phyloP scores from a whole-genome alignment of 2,113 vertebrate species.

The Hippolais icterina region DNA sequence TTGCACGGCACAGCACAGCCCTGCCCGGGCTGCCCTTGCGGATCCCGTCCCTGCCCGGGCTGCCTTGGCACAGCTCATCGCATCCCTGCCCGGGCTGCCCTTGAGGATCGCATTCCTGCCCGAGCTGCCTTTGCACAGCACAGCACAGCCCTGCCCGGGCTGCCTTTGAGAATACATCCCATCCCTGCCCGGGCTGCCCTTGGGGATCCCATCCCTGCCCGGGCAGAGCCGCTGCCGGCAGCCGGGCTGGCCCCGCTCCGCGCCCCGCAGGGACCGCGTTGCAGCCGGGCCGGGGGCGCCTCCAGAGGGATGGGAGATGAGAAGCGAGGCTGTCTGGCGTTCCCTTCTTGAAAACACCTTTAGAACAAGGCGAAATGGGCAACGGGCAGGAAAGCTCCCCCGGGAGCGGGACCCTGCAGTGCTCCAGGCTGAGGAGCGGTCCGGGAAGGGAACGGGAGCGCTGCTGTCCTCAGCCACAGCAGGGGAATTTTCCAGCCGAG shows the following conservation, averaged over 20 bases:
- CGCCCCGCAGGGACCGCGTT: not conserved
- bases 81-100: not conserved
- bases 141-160: not conserved
- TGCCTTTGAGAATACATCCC: no score
- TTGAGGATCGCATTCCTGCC: not conserved
- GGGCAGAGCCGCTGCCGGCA: not conserved
- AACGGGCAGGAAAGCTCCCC: not conserved
- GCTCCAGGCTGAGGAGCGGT: not conserved
- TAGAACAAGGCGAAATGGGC: not conserved
- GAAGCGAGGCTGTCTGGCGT: not conserved
- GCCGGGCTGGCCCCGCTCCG: not conserved
- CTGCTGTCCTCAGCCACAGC: not conserved
- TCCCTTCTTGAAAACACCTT: not conserved
- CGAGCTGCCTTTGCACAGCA: not conserved
- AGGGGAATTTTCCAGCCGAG: not conserved
- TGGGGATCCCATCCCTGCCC: no score
- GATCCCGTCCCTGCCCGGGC: no score
- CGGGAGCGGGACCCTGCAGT: not conserved
- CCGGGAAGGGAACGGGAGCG: not conserved
- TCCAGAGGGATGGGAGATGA: not conserved
- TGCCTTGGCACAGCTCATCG: no score
- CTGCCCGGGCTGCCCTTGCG: not conserved
- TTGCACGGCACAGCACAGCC: no score
- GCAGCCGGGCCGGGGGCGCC: not conserved
- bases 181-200: no score